Percentiles rank a stretch among this genome's conserved stretches.
phyloP scores from a whole-genome alignment of 2,888 invertebrate genomes.

The Xylota sylvarum region DNA sequence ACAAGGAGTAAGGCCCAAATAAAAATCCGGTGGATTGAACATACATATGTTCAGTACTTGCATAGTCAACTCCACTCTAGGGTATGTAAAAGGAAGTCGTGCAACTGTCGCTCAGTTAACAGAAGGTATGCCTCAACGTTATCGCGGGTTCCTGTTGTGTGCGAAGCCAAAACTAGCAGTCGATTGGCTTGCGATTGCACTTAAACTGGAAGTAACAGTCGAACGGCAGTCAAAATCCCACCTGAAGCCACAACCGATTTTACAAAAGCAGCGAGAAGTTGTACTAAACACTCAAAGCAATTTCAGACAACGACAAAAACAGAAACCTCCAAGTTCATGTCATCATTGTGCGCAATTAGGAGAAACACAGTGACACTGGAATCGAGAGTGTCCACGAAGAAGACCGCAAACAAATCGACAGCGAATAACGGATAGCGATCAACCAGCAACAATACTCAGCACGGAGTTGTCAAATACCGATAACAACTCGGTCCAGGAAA shows the following conservation, averaged over 20 bases:
- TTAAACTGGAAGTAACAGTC: too few relatives aligned
- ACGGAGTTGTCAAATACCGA: constrained; percentile 19
- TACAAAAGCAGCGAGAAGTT: too few relatives aligned
- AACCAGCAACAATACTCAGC: constrained; percentile 16
- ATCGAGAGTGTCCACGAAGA: constrained; percentile 24
- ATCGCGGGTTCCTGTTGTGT: too few relatives aligned
- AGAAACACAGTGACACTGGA: constrained; percentile 30
- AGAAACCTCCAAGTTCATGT: constrained; percentile 17
- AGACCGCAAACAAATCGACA: constrained; percentile 12
- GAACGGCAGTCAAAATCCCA: too few relatives aligned
- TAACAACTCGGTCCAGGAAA: constrained; percentile 7
- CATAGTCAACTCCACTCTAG: too few relatives aligned
- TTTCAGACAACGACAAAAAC: constrained; percentile 2
- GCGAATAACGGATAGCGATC: constrained; percentile 2
- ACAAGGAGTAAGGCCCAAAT: too few relatives aligned
- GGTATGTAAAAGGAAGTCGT: too few relatives aligned
- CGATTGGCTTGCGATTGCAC: too few relatives aligned
- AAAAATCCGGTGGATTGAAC: too few relatives aligned
- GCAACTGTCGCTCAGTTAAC: constrained; percentile 13
- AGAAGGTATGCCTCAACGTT: not conserved
- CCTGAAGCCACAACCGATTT: constrained; percentile 1
- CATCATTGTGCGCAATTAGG: too few relatives aligned
- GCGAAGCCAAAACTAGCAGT: too few relatives aligned
- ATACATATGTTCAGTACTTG: too few relatives aligned
- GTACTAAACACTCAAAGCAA: constrained; percentile 9